phyloP scores from a whole-genome alignment of 2,888 invertebrate genomes.

The Agrochola macilenta region DNA sequence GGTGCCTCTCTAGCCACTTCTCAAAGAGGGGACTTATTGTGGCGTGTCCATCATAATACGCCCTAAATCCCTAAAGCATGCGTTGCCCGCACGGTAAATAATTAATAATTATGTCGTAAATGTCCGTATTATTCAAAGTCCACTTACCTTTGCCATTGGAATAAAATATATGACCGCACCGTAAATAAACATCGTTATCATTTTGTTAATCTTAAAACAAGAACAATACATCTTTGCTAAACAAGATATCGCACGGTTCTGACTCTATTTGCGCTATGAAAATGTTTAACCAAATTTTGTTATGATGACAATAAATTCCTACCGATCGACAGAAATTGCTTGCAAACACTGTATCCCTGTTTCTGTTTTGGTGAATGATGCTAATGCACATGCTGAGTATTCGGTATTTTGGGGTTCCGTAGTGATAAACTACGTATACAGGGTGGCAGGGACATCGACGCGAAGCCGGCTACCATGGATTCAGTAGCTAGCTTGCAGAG shows the following conservation, averaged over 20 bases:
- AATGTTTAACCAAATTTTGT: slow-evolving; percentile 30
- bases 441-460: too few species aligned
- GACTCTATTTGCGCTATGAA: slow-evolving; percentile 23
- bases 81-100: background rate
- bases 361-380: slow-evolving; percentile 17
- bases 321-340: slow-evolving; percentile 27
- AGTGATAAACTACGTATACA: background rate
- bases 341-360: slow-evolving; percentile 33
- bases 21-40: too few species aligned
- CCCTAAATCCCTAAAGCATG: background rate
- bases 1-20: too few species aligned
- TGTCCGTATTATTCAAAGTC: background rate
- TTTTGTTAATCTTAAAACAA: slow-evolving; percentile 40
- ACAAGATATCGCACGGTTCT: slow-evolving; percentile 14
- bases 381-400: background rate
- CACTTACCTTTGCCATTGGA: slow-evolving; percentile 52
- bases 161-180: slow-evolving; percentile 38
- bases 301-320: slow-evolving; percentile 57
- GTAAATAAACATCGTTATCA: slow-evolving; percentile 24
- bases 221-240: slow-evolving; percentile 31
- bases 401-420: slow-evolving; percentile 19
- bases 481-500: too few species aligned
- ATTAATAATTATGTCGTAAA: background rate
- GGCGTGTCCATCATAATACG: too few species aligned
- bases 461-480: too few species aligned